These are phyloP conservation scores for Acleris laterana DNA, from an alignment of 2,888 invertebrate species.

Conservation along the genomic window DNA sequence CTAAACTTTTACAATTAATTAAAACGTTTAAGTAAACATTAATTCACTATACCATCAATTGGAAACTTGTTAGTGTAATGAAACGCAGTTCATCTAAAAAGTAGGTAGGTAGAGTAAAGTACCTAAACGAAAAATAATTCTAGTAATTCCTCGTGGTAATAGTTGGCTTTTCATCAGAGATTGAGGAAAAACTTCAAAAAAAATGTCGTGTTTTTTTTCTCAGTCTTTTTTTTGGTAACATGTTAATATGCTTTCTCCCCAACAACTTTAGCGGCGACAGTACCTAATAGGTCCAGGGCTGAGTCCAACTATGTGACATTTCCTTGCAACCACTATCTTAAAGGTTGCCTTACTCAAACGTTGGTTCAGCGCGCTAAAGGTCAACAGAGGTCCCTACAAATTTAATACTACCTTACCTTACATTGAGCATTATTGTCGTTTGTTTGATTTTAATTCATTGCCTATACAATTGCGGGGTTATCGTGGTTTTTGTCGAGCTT, in stretches of 20 bases:
- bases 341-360: slow-evolving; percentile 72
- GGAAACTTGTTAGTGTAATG: too few species aligned
- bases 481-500: slow-evolving; percentile 22
- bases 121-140: too few species aligned
- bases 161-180: too few species aligned
- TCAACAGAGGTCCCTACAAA: slow-evolving; percentile 71
- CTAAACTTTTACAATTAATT: too few species aligned
- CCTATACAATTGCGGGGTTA: slow-evolving; percentile 37
- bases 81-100: too few species aligned
- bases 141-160: too few species aligned
- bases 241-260: neutral
- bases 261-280: slow-evolving; percentile 44
- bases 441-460: slow-evolving; percentile 47
- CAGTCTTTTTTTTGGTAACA: neutral
- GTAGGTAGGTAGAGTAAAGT: too few species aligned
- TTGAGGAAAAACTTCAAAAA: too few species aligned
- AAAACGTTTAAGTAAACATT: too few species aligned
- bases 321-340: slow-evolving; percentile 77
- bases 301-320: slow-evolving; percentile 83
- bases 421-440: slow-evolving; percentile 52
- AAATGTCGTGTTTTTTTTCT: too few species aligned
- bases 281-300: slow-evolving; percentile 72
- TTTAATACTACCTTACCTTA: slow-evolving; percentile 65
- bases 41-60: too few species aligned
- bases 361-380: slow-evolving; percentile 66